Evolutionary conservation across 2,797 vertebrate genomes (phyloP).

Genomic region (Rhabdomys pumilio): DNA sequence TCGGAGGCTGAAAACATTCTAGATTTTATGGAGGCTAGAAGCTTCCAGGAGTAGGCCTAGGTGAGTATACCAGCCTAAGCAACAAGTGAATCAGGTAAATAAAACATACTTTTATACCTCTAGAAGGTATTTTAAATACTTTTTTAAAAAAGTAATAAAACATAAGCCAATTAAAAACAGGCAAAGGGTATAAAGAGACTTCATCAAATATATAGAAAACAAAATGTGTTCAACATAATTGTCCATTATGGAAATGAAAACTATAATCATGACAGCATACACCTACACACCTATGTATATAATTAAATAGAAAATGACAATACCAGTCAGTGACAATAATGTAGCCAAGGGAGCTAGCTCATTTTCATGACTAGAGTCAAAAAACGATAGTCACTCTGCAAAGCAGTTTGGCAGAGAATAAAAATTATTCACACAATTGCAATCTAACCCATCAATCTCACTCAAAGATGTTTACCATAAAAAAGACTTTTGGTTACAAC

Average conservation of each 20-base stretch:
- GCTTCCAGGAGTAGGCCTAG: no score
- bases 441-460: background rate
- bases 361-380: background rate
- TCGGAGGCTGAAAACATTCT: background rate
- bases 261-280: background rate
- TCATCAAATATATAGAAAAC: background rate
- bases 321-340: background rate
- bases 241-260: background rate
- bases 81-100: background rate
- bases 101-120: background rate
- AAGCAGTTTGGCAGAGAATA: background rate
- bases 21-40: background rate
- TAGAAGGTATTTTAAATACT: background rate
- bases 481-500: background rate
- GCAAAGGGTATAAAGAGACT: background rate
- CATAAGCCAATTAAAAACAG: background rate
- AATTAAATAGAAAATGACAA: background rate
- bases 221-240: background rate
- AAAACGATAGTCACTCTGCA: background rate
- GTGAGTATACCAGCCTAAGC: background rate
- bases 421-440: background rate
- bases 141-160: background rate
- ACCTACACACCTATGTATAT: background rate
- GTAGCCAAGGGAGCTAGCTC: background rate
- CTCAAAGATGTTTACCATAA: background rate